Percentiles rank a stretch among this genome's conserved stretches.
phyloP scores from a whole-genome alignment of 2,797 vertebrate genomes.

The Serranus cabrilla region DNA sequence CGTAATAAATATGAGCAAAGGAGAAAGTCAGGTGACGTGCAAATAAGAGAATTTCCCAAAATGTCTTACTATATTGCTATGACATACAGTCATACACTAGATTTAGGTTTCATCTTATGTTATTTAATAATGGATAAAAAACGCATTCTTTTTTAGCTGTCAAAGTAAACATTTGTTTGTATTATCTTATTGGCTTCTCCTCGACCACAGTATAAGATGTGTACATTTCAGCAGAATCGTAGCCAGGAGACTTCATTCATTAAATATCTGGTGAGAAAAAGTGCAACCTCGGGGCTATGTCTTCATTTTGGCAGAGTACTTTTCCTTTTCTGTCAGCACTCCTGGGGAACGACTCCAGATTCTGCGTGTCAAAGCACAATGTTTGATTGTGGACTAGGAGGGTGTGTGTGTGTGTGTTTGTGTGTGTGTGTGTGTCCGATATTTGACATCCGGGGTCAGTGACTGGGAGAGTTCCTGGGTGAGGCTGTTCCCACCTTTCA shows the following conservation, averaged over 20 bases:
- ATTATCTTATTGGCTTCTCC: neutral
- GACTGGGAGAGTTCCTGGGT: constrained; percentile 1
- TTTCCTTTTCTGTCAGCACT: constrained; percentile 69
- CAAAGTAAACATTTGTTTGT: neutral
- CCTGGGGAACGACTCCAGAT: constrained; percentile 32
- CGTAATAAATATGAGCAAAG: too few relatives aligned
- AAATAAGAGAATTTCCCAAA: neutral
- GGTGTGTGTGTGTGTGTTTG: constrained; percentile 3
- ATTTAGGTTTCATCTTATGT: neutral
- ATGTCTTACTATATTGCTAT: neutral
- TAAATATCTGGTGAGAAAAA: constrained; percentile 25
- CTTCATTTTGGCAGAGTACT: constrained; percentile 50
- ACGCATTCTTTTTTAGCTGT: neutral
- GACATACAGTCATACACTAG: neutral
- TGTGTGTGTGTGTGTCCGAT: neutral
- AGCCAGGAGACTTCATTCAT: constrained; percentile 57
- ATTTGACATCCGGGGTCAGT: constrained; percentile 14
- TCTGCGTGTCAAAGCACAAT: constrained; percentile 40
- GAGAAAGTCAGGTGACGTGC: too few relatives aligned
- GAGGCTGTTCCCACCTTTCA: neutral
- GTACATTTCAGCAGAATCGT: constrained; percentile 28
- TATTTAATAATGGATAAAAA: neutral
- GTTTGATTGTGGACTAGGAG: constrained; percentile 27
- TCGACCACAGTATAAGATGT: neutral
- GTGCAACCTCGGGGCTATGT: constrained; percentile 41